Conservation (phyloP, 2,113 vertebrate genomes). For the Sphaerodactylus townsendi region DNA sequence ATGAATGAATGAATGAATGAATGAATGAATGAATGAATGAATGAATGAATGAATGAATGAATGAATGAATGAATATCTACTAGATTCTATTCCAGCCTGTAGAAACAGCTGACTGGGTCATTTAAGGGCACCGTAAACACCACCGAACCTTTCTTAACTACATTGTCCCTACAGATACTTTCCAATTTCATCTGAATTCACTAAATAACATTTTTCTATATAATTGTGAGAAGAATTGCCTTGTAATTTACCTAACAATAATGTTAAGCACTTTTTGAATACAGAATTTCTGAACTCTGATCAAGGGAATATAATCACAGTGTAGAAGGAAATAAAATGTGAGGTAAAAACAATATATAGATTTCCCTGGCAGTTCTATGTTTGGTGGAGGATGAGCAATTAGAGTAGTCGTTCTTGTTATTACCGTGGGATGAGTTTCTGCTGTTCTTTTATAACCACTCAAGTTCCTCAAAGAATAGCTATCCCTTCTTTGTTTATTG, state of each 20-base stretch:
- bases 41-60: not conserved
- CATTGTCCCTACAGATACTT: not conserved
- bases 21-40: not conserved
- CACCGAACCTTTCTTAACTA: no score
- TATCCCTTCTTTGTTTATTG: not conserved
- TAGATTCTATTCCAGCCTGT: not conserved
- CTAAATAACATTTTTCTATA: not conserved
- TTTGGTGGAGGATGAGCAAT: not conserved
- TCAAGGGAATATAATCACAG: rapidly evolving
- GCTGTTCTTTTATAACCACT: not conserved
- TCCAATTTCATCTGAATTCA: not conserved
- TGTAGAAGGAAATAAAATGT: not conserved
- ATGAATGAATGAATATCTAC: not conserved
- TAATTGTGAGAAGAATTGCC: not conserved
- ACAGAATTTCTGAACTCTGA: not conserved
- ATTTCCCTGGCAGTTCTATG: not conserved
- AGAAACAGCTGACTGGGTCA: no score
- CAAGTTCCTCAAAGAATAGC: not conserved
- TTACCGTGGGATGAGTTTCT: not conserved
- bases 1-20: no score
- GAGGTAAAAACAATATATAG: not conserved
- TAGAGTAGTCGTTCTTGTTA: slow-evolving; percentile 1
- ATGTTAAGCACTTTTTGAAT: not conserved
- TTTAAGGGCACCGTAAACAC: not conserved
- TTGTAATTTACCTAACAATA: not conserved